These are phyloP conservation scores for Isotomurus palustris DNA, from an alignment of 2,888 invertebrate species.

Conservation along the genomic window DNA sequence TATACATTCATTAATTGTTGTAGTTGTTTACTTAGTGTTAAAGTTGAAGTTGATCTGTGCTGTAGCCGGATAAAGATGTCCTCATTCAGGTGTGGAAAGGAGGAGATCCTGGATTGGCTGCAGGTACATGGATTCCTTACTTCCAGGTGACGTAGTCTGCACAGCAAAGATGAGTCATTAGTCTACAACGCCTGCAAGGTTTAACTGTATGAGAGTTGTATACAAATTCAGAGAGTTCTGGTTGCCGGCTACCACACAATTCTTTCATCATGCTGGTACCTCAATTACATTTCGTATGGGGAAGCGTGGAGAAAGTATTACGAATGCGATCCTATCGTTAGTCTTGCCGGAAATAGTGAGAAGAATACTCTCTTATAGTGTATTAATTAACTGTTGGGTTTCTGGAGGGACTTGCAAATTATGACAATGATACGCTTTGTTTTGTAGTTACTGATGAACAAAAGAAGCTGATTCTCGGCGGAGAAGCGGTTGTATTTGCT, in stretches of 20 bases:
- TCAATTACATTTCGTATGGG: constrained; percentile 65
- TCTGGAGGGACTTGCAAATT: too few relatives aligned
- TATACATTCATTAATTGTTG: too few relatives aligned
- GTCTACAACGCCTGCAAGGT: too few relatives aligned
- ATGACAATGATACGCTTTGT: neutral
- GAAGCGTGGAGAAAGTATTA: constrained; percentile 65
- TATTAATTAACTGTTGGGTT: neutral
- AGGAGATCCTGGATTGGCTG: constrained; percentile 8
- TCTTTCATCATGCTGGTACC: constrained; percentile 81
- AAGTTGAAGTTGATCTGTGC: neutral
- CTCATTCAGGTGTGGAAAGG: constrained; percentile 79
- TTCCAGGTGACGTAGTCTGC: too few relatives aligned
- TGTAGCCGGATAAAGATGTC: constrained; percentile 55
- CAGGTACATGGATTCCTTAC: neutral
- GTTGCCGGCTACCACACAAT: constrained; percentile 61
- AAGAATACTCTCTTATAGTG: too few relatives aligned
- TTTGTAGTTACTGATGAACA: constrained; percentile 45
- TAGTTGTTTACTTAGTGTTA: neutral
- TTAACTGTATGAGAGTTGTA: too few relatives aligned
- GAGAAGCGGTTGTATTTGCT: constrained; percentile 90
- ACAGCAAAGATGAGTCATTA: too few relatives aligned
- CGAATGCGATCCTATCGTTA: constrained; percentile 60
- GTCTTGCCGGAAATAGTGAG: constrained; percentile 31
- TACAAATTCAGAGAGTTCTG: constrained; percentile 49
- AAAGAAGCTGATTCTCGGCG: constrained; percentile 69